These are phyloP conservation scores for Mus musculus DNA, from an alignment of 2,113 vertebrate genomes.

Conservation along the genomic window GRCm39 chr11:104655001-104655500, in stretches of 20 bases:
- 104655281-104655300: neutral
- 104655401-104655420: neutral
- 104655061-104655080: neutral
- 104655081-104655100: neutral
- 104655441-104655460: neutral
- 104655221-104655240: neutral
- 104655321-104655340: neutral
- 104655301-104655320: neutral
- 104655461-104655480: neutral
- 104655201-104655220: constrained; percentile 21
- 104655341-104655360: neutral
- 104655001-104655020: neutral
- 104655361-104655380: neutral
- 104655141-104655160: neutral
- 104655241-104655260: neutral
- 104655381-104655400: neutral
- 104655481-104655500: no score
- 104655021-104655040: neutral
- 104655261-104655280: neutral
- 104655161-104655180: neutral
- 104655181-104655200: neutral
- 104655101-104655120: neutral
- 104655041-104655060: neutral
- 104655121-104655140: constrained; percentile 13
- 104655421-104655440: neutral